phyloP scores from a whole-genome alignment of 2,113 vertebrate genomes.

The Eidolon helvum region DNA sequence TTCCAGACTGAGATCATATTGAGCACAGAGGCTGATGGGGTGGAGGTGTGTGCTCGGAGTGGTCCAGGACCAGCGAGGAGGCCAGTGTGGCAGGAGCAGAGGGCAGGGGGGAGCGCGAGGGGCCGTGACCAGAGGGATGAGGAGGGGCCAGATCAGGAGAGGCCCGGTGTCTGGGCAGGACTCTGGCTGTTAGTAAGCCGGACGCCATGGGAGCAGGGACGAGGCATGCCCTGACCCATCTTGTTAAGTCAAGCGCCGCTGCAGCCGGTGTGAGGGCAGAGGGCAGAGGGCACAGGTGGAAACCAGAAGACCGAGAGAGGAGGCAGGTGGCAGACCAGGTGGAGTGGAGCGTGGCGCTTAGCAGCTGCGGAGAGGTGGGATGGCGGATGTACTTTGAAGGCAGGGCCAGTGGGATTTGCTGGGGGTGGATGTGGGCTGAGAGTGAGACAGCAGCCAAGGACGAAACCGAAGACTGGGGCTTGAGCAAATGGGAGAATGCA shows the following conservation, averaged over 20 bases:
- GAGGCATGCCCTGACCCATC: accelerated
- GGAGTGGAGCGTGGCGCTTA: too few species aligned
- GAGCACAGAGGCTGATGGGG: background rate
- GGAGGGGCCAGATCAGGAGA: background rate
- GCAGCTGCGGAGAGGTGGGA: background rate
- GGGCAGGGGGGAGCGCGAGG: background rate
- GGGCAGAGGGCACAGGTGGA: background rate
- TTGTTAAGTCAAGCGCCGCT: background rate
- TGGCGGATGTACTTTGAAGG: background rate
- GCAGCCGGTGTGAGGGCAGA: background rate
- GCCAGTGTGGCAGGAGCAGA: background rate
- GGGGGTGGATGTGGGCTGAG: background rate
- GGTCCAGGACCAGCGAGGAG: background rate
- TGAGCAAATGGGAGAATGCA: too few species aligned
- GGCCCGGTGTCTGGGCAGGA: background rate
- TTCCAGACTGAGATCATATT: too few species aligned
- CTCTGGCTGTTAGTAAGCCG: background rate
- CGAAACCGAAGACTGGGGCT: too few species aligned
- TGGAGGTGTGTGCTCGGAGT: background rate
- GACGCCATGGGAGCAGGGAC: background rate
- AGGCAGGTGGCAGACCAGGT: background rate
- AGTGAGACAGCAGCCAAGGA: background rate
- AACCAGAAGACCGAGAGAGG: background rate
- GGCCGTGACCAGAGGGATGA: too few species aligned
- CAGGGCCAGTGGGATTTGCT: background rate